A percentile compares a stretch with the other conserved stretches of the same genome.
These are phyloP conservation scores for Lithophane socia DNA, from an alignment of 2,888 invertebrate genomes.

Conservation along the genomic window DNA sequence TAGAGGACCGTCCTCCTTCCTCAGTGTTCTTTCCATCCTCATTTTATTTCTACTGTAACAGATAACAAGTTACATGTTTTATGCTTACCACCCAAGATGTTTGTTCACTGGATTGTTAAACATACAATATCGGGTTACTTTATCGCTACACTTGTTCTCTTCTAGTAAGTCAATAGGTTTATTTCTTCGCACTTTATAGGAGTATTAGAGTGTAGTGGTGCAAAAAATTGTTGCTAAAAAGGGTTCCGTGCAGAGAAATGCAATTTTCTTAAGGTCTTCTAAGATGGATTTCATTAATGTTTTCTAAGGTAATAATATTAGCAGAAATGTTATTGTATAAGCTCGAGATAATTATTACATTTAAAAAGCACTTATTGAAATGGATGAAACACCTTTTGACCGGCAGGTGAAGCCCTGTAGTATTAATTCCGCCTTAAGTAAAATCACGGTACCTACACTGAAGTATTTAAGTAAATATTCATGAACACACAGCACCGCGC, in stretches of 20 bases:
- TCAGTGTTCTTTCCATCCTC: neutral
- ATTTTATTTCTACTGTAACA: conserved; percentile 10
- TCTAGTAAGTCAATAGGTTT: conserved; percentile 23
- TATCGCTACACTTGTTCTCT: conserved; percentile 23
- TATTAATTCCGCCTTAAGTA: neutral
- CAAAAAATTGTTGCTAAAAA: neutral
- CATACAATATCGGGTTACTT: conserved; percentile 41
- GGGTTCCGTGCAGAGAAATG: neutral
- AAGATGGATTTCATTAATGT: no score
- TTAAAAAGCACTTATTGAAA: no score
- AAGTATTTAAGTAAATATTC: conserved; percentile 35
- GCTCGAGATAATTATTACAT: no score
- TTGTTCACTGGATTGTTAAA: conserved; percentile 33
- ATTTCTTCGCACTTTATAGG: conserved; percentile 18
- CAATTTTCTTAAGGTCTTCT: neutral
- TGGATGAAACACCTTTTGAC: no score
- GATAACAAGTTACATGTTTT: conserved; percentile 24
- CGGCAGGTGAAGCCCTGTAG: no score
- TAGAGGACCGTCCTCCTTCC: neutral
- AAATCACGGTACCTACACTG: neutral
- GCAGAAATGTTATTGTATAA: no score
- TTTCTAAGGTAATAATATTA: no score
- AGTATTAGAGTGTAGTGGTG: neutral
- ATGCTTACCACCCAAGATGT: conserved; percentile 40
- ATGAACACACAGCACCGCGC: neutral